phyloP scores from a whole-genome alignment of 2,113 vertebrate species.

The Cichladusa arquata region DNA sequence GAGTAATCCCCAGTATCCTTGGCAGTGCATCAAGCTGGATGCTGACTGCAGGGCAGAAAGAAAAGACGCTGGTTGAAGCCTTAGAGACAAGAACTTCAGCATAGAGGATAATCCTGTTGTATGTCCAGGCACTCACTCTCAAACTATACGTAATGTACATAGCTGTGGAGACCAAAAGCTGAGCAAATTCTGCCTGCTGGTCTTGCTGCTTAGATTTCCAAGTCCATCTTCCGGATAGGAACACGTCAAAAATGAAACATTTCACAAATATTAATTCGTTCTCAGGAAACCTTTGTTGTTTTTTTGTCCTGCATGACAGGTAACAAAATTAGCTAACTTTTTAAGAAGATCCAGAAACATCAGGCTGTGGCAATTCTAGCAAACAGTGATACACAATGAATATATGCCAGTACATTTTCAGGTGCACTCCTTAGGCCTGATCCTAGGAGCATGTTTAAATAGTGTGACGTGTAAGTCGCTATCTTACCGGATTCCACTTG shows the following conservation, averaged over 20 bases:
- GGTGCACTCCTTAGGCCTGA: neutral
- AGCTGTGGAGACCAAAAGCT: neutral
- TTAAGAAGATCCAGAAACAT: neutral
- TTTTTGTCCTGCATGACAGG: neutral
- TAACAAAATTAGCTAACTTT: neutral
- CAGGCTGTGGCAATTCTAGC: neutral
- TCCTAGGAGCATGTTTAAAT: neutral
- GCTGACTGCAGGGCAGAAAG: neutral
- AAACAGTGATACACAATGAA: accelerated
- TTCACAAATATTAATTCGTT: neutral
- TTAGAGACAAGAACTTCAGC: neutral
- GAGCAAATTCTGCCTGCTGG: neutral
- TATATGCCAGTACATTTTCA: neutral
- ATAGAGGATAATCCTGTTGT: neutral
- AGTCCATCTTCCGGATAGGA: neutral
- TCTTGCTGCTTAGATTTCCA: neutral
- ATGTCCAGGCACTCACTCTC: neutral
- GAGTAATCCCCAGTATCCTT: neutral
- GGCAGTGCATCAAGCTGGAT: neutral
- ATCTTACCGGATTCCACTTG: neutral
- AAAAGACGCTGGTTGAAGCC: neutral
- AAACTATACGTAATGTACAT: accelerated
- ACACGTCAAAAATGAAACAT: neutral
- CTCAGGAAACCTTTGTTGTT: neutral
- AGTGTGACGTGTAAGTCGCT: neutral